Evolutionary conservation across 2,113 vertebrate genomes (phyloP).

Genomic region (Sinocyclocheilus rhinocerous): DNA sequence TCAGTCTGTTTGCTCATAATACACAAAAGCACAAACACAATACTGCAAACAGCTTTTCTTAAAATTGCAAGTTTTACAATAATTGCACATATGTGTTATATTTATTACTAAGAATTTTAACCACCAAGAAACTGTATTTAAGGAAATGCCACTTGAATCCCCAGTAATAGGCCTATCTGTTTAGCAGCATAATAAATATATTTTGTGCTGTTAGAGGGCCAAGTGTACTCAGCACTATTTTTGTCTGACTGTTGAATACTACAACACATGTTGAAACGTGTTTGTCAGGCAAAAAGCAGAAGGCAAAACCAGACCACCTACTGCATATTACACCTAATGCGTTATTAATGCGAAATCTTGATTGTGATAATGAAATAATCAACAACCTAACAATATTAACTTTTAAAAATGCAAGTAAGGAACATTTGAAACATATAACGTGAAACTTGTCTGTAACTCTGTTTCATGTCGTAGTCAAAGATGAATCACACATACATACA

Average conservation of each 20-base stretch:
- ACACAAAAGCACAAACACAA: neutral
- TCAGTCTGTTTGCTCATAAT: neutral
- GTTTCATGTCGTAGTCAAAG: neutral
- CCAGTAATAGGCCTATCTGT: neutral
- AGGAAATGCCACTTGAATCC: neutral
- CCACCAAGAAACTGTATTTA: neutral
- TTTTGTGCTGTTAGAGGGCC: conserved; percentile 12
- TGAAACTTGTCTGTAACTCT: neutral
- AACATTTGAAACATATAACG: neutral
- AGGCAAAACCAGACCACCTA: conserved; percentile 16
- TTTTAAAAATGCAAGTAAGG: neutral
- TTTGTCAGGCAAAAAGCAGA: conserved; percentile 19
- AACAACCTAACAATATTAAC: neutral
- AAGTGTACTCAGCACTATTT: conserved; percentile 37
- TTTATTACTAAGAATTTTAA: conserved; percentile 4
- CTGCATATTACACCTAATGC: no score
- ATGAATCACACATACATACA: neutral
- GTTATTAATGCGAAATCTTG: neutral
- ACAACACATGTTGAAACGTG: conserved; percentile 27
- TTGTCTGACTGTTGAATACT: conserved; percentile 43
- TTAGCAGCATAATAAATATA: conserved; percentile 20
- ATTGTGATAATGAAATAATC: neutral
- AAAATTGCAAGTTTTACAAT: neutral
- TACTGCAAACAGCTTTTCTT: conserved; percentile 19
- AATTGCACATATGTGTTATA: conserved; percentile 30